These are phyloP conservation scores for Novumbra hubbsi DNA, from an alignment of 2,797 vertebrate species.

Conservation along the genomic window DNA sequence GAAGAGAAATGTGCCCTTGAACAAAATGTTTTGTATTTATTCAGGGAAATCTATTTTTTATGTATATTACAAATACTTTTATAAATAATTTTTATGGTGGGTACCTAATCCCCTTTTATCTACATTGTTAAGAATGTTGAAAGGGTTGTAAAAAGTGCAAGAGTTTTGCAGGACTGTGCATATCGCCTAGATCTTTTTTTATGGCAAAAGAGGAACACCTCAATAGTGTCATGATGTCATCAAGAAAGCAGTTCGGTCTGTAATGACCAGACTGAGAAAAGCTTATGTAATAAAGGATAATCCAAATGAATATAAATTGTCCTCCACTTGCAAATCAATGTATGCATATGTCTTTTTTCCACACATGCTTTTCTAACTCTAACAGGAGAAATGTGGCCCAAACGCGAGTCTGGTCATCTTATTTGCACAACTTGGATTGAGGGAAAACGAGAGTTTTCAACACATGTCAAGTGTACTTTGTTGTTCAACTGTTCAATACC, in stretches of 20 bases:
- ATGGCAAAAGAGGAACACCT: background rate
- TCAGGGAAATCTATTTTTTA: slow-evolving; percentile 39
- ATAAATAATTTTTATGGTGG: background rate
- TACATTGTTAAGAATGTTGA: background rate
- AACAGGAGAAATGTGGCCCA: background rate
- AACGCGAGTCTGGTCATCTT: background rate
- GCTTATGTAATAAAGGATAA: background rate
- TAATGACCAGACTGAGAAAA: background rate
- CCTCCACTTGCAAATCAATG: background rate
- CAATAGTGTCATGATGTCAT: background rate
- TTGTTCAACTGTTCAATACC: no score
- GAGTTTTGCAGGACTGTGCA: background rate
- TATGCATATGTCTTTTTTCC: background rate
- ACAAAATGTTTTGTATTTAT: slow-evolving; percentile 20
- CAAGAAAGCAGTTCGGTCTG: background rate
- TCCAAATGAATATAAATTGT: background rate
- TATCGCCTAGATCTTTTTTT: background rate
- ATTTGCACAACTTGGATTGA: background rate
- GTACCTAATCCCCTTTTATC: background rate
- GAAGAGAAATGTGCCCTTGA: slow-evolving; percentile 20
- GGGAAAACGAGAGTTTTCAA: background rate
- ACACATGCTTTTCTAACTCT: background rate
- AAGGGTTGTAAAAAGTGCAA: background rate
- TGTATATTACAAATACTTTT: slow-evolving; percentile 43
- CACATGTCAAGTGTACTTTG: background rate